These are phyloP conservation scores for Dipodomys ordii DNA, from an alignment of 2,113 vertebrate genomes.

Conservation along the genomic window DNA sequence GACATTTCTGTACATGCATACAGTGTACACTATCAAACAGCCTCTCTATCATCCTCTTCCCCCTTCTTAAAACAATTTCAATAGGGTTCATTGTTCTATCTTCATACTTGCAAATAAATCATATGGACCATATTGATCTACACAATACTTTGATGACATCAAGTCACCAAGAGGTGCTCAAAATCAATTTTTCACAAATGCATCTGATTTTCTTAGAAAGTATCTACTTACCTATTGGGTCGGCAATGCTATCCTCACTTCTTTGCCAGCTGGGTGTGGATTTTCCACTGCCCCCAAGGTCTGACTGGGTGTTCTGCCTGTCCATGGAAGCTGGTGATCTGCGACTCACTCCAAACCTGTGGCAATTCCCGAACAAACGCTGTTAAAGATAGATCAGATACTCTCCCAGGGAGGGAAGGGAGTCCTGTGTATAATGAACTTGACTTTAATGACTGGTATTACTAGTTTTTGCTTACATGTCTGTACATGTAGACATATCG, in stretches of 20 bases:
- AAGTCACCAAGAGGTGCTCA: conserved; percentile 13
- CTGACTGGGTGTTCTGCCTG: conserved; percentile 90
- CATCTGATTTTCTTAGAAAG: conserved; percentile 28
- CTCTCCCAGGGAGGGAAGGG: neutral
- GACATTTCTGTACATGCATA: too few species aligned
- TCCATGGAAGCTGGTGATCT: conserved; percentile 92
- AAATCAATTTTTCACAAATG: conserved; percentile 31
- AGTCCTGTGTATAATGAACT: neutral
- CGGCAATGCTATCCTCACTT: conserved; percentile 88
- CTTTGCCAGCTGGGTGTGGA: conserved; percentile 93
- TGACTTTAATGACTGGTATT: neutral
- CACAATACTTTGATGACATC: neutral
- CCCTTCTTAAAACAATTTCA: too few species aligned
- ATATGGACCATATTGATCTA: neutral
- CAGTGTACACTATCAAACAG: too few species aligned
- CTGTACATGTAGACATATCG: neutral
- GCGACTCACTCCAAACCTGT: conserved; percentile 94
- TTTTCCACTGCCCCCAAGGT: conserved; percentile 90
- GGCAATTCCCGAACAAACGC: conserved; percentile 75
- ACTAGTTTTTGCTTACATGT: neutral
- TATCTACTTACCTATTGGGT: conserved; percentile 88
- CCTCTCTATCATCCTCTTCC: too few species aligned
- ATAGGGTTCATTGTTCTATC: neutral
- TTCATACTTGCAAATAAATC: too few species aligned
- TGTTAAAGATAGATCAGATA: conserved; percentile 56